Evolutionary conservation across 1,140 invertebrate genomes (phyloP).

Genomic region (Sminthurides bifidus): DNA sequence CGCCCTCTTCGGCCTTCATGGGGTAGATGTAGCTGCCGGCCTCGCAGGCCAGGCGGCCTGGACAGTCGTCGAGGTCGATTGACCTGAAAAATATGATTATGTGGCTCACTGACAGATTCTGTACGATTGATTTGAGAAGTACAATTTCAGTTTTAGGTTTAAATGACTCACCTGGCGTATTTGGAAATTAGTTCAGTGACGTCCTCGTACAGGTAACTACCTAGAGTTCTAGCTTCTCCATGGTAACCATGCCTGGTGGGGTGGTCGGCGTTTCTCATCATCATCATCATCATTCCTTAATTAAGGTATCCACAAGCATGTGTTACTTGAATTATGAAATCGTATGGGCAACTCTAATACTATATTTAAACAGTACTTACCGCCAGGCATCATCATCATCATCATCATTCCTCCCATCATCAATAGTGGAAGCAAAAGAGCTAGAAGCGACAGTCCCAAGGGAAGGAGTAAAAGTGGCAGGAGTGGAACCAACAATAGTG

Average conservation of each 20-base stretch:
- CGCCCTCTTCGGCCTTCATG: neutral
- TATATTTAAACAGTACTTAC: too few species aligned
- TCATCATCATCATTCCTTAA: constrained; percentile 21
- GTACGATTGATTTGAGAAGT: neutral
- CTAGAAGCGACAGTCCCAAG: constrained; percentile 10
- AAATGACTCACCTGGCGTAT: constrained; percentile 17
- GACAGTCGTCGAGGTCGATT: constrained; percentile 19
- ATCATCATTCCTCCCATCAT: constrained; percentile 7
- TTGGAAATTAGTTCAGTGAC: neutral
- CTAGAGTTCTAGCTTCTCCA: constrained; percentile 5
- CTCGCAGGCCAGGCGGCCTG: constrained; percentile 13
- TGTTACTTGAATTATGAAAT: too few species aligned
- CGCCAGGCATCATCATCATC: constrained; percentile 14
- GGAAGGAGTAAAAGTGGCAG: constrained; percentile 16
- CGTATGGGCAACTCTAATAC: too few species aligned
- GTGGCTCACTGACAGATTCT: neutral
- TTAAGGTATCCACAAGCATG: too few species aligned
- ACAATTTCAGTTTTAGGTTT: neutral
- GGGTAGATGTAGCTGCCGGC: constrained; percentile 7
- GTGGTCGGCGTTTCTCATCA: constrained; percentile 6
- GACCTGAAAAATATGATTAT: constrained; percentile 7
- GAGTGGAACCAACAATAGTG: constrained; percentile 11
- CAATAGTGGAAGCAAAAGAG: constrained; percentile 8
- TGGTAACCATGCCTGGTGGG: neutral
- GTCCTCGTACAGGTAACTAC: constrained; percentile 4